Base-by-base conservation (phyloP, 1,140 invertebrate genomes). In the Micrasema longulum region DNA sequence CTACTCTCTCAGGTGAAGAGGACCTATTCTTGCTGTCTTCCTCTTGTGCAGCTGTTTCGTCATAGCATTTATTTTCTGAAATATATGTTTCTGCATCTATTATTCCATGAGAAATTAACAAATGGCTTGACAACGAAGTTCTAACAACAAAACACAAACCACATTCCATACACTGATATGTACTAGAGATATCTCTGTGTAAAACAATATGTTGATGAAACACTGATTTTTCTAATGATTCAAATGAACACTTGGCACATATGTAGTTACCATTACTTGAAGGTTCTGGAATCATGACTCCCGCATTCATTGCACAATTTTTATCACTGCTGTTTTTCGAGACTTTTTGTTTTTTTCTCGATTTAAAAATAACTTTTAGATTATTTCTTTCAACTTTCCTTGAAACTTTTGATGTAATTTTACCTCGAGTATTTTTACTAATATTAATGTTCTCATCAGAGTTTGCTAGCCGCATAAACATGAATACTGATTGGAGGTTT, bases 151-250 rank as follows among this genome's bases (percentile, higher is more conserved):
- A 91, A 78, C 89, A 89, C 69, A 89, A 84, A 1, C 89, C 90
- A 76, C 90, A 91, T 77, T 91, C 90, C 77, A 90, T 80, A 76
- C 90, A 91, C 64, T 90, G 85, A 76, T 88, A 90, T 47, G 87
- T 84, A 63, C 84, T 88, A 20, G 83, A 86, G 10, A 87, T 83
- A 64, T 88, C 84, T 73, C 87, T 86, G 78, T 87, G 87, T 1
- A 71, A 77, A 0, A 82, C 80, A 12, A 90, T 84, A 74, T 91
- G 89, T 12, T 78, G 75, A 52, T 88, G 83, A 71, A 90, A 80
- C 1, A 76, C 57, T 10, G 80, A 18, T 72, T 84, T 86, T 43
- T 84, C 78, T 90, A 43, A 85, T 85, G 48, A 84, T 85, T 65
- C 88, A 89, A n/a, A 79, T 71, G 63, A 85, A 84, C 52, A 78